These are phyloP conservation scores for Lysiphlebus fabarum DNA, from an alignment of 1,140 invertebrate species.

Conservation along the genomic window DNA sequence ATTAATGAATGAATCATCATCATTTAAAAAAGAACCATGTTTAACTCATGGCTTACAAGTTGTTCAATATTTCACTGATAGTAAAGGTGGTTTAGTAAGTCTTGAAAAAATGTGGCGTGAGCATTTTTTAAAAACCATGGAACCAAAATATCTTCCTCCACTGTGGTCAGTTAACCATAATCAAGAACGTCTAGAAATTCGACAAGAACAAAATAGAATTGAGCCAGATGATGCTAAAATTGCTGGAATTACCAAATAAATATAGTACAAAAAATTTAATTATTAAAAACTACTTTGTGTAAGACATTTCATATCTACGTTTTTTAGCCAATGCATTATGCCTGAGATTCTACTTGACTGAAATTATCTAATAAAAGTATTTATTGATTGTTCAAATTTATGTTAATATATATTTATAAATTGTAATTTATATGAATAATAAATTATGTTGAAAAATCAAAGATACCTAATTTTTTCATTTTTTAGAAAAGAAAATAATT, in stretches of 20 bases:
- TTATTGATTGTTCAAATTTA: too few relatives aligned
- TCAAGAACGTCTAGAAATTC: slow-evolving; percentile 54
- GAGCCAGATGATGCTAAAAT: slow-evolving; percentile 45
- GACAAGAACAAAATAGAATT: slow-evolving; percentile 47
- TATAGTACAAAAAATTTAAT: background rate
- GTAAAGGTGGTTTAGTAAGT: slow-evolving; percentile 62
- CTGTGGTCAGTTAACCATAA: slow-evolving; percentile 77
- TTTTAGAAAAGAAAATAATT: too few relatives aligned
- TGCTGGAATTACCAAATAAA: slow-evolving; percentile 39
- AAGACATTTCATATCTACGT: too few relatives aligned
- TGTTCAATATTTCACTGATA: slow-evolving; percentile 60
- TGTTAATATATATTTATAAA: too few relatives aligned
- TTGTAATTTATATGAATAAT: too few relatives aligned
- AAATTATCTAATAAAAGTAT: too few relatives aligned
- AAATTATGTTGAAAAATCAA: too few relatives aligned
- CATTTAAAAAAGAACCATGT: background rate
- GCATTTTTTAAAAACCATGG: slow-evolving; percentile 73
- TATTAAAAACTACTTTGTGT: too few relatives aligned
- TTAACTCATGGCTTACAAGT: slow-evolving; percentile 44
- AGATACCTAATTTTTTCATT: too few relatives aligned
- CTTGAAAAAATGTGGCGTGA: slow-evolving; percentile 75
- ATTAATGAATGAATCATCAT: background rate
- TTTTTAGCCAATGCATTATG: too few relatives aligned
- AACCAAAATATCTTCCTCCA: slow-evolving; percentile 67
- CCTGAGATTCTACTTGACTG: too few relatives aligned